Conservation (phyloP, 2,888 invertebrate species). For the Nemoura dubitans region DNA sequence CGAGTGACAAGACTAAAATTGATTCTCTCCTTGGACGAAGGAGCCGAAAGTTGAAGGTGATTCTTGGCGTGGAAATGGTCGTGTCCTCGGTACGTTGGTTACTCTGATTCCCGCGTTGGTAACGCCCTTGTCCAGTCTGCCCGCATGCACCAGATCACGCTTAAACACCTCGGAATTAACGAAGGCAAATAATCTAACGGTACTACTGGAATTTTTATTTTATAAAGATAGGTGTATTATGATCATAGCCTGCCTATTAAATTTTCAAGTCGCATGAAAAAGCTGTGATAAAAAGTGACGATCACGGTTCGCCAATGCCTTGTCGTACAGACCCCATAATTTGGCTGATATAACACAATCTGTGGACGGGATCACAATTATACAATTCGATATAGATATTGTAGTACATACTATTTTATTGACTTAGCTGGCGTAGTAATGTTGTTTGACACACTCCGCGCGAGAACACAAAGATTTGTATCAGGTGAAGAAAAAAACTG, state of each 20-base stretch:
- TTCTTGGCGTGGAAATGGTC: not conserved
- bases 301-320: not conserved
- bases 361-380: not conserved
- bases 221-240: not conserved
- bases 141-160: not conserved
- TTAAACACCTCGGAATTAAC: not conserved
- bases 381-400: not conserved
- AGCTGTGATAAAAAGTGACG: not conserved
- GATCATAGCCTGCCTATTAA: not conserved
- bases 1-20: not conserved
- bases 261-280: not conserved
- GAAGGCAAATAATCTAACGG: not conserved
- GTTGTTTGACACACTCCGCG: not conserved
- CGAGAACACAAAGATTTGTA: not conserved
- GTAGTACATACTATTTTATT: not conserved
- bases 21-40: not conserved
- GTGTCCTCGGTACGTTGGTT: not conserved
- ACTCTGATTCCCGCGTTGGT: not conserved
- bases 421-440: not conserved
- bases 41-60: not conserved
- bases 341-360: not conserved
- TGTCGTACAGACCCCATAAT: not conserved
- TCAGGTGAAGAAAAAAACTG: not conserved
- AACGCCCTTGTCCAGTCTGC: not conserved
- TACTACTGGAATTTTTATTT: not conserved